These are phyloP conservation scores for Liopterus haemorrhoidalis DNA, from an alignment of 2,888 invertebrate species.

Conservation along the genomic window DNA sequence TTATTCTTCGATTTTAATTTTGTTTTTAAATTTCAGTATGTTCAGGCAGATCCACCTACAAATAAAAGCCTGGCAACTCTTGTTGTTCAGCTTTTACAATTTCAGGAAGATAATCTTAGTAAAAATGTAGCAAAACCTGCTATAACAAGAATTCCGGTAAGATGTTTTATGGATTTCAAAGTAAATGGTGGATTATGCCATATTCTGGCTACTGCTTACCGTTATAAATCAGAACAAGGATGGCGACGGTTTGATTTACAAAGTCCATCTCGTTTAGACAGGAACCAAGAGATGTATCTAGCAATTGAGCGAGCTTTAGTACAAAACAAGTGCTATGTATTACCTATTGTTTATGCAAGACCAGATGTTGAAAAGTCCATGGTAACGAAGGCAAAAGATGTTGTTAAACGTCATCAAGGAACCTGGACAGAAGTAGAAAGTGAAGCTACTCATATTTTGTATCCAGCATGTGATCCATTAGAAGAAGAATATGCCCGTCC, in stretches of 20 bases:
- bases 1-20: constrained; percentile 11
- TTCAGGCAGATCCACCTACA: constrained; percentile 89
- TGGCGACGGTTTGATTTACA: constrained; percentile 93
- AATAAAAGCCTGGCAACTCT: constrained; percentile 84
- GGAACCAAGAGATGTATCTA: constrained; percentile 90
- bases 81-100: constrained; percentile 84
- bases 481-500: constrained; percentile 90
- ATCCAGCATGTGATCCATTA: constrained; percentile 75
- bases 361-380: constrained; percentile 80
- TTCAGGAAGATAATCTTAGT: constrained; percentile 93
- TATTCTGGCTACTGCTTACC: constrained; percentile 88
- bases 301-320: constrained; percentile 79
- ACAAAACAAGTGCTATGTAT: constrained; percentile 70
- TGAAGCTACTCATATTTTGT: constrained; percentile 88
- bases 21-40: constrained; percentile 59
- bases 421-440: constrained; percentile 69
- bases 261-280: constrained; percentile 85
- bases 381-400: constrained; percentile 76
- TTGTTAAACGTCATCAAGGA: constrained; percentile 81
- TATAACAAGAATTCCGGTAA: constrained; percentile 79
- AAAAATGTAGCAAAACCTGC: constrained; percentile 88
- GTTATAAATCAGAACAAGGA: constrained; percentile 93
- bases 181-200: constrained; percentile 89
- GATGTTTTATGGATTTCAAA: constrained; percentile 92
- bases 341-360: constrained; percentile 75